Evolutionary conservation across 2,888 invertebrate genomes (phyloP).

Genomic region (Macropis europaea): DNA sequence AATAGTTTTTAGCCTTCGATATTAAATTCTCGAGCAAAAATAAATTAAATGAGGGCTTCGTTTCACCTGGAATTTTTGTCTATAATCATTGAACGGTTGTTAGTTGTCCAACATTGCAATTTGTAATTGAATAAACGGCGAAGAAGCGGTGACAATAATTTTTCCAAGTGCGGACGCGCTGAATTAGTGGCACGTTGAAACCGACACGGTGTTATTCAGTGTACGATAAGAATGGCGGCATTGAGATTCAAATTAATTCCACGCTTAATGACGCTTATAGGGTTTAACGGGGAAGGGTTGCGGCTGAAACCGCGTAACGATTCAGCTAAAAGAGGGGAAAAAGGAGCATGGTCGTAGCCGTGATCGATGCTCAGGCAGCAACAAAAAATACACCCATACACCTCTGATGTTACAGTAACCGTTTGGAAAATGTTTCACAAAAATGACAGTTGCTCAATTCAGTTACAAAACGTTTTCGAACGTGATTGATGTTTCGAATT

Average conservation of each 20-base stretch:
- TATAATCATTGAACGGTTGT: no score
- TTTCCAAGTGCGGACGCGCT: neutral
- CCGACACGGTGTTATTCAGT: no score
- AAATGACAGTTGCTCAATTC: no score
- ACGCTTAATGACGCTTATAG: conserved; percentile 54
- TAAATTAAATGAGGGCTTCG: no score
- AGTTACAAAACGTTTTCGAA: no score
- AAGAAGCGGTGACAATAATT: no score
- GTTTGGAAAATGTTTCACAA: conserved; percentile 16
- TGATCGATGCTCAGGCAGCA: conserved; percentile 5
- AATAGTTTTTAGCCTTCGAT: no score
- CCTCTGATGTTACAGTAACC: neutral
- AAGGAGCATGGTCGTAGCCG: neutral
- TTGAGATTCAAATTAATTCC: conserved; percentile 58
- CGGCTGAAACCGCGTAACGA: conserved; percentile 8
- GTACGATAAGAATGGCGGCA: conserved; percentile 39
- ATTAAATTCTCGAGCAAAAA: no score
- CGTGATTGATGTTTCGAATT: no score
- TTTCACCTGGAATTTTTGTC: no score
- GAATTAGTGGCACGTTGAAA: neutral
- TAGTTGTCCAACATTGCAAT: no score
- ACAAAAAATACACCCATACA: conserved; percentile 24
- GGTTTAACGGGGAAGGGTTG: conserved; percentile 17
- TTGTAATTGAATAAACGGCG: no score
- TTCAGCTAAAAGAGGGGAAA: conserved; percentile 1